Conservation (phyloP, 1,140 invertebrate genomes). For the Carposina sasakii region DNA sequence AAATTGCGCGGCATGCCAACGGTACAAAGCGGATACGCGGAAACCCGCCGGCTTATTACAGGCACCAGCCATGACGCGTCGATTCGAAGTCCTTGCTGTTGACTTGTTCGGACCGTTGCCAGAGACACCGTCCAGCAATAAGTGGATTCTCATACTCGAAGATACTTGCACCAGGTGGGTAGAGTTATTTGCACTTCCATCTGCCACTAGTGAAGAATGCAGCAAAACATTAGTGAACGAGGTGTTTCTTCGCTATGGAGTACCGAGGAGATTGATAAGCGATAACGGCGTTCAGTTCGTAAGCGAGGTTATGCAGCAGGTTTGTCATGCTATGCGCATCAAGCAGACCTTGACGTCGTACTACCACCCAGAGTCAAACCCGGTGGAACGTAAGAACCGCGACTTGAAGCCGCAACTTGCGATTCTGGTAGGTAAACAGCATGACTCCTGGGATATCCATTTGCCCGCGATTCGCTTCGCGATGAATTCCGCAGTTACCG, state of each 20-base stretch:
- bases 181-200: too few species aligned
- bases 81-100: constrained; percentile 23
- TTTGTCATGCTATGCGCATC: constrained; percentile 33
- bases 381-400: constrained; percentile 48
- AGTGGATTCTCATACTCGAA: constrained; percentile 25
- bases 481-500: constrained; percentile 51
- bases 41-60: constrained; percentile 24
- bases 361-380: constrained; percentile 53
- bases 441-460: constrained; percentile 44
- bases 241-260: too few species aligned
- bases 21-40: constrained; percentile 18
- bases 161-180: constrained; percentile 30
- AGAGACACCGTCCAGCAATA: constrained; percentile 14
- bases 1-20: constrained; percentile 18
- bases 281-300: too few species aligned
- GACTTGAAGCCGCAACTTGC: constrained; percentile 52
- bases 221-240: too few species aligned
- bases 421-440: constrained; percentile 38
- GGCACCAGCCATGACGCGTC: constrained; percentile 12
- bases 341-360: constrained; percentile 37
- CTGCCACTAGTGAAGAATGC: too few species aligned
- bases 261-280: too few species aligned
- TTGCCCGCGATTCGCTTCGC: constrained; percentile 52
- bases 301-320: too few species aligned
- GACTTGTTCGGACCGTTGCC: constrained; percentile 28